phyloP scores from a whole-genome alignment of 2,113 vertebrate species.

The Morone chrysops region DNA sequence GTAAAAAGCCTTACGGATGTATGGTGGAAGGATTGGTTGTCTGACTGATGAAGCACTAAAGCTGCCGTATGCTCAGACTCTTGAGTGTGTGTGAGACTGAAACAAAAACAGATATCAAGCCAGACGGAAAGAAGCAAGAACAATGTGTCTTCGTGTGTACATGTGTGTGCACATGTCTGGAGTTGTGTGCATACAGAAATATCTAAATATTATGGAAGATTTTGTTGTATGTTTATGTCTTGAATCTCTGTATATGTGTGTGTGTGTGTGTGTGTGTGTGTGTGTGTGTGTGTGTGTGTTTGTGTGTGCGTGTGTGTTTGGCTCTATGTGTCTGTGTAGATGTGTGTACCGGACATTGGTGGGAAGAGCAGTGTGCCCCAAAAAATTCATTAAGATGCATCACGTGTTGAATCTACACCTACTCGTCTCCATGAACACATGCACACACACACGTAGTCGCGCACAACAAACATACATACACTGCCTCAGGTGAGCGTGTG shows the following conservation, averaged over 20 bases:
- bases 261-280: constrained; percentile 24
- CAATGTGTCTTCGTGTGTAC: constrained; percentile 59
- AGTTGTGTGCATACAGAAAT: constrained; percentile 41
- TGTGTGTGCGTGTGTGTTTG: constrained; percentile 44
- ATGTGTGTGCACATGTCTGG: constrained; percentile 46
- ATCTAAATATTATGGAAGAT: constrained; percentile 77
- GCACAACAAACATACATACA: constrained; percentile 51
- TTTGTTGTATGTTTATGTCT: constrained; percentile 73
- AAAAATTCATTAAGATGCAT: constrained; percentile 31
- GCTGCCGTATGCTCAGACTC: background rate
- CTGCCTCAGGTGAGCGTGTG: constrained; percentile 75
- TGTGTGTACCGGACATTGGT: constrained; percentile 25
- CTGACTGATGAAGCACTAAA: constrained; percentile 18
- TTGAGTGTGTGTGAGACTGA: constrained; percentile 35
- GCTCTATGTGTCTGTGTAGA: background rate
- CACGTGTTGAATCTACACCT: constrained; percentile 57
- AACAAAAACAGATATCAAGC: constrained; percentile 54
- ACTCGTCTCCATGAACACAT: constrained; percentile 51
- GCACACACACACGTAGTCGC: constrained; percentile 1
- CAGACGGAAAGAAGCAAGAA: constrained; percentile 50
- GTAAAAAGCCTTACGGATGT: background rate
- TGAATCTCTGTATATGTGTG: constrained; percentile 53
- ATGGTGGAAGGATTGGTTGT: constrained; percentile 1
- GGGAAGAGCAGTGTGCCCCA: constrained; percentile 4
- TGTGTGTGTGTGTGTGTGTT: constrained; percentile 24